Evolutionary conservation across 2,797 vertebrate genomes (phyloP).

Genomic region (Valencia hispanica): DNA sequence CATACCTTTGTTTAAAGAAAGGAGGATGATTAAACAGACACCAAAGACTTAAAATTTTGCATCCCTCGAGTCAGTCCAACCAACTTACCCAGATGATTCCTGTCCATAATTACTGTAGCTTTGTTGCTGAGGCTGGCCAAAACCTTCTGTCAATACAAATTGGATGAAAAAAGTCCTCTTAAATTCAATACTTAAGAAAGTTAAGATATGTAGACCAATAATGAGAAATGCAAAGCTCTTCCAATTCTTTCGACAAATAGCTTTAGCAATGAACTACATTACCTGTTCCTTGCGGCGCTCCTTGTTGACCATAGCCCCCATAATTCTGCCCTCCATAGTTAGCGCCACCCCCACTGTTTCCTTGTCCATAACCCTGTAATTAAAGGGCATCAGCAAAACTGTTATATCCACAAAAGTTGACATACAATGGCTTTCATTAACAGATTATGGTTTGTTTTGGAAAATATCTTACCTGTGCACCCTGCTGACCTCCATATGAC

Average conservation of each 20-base stretch:
- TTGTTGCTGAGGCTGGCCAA: conserved; percentile 67
- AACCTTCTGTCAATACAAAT: conserved; percentile 55
- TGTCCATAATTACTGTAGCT: conserved; percentile 72
- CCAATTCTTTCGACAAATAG: neutral
- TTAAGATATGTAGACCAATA: neutral
- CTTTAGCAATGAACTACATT: neutral
- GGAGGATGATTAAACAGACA: neutral
- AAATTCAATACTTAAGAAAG: neutral
- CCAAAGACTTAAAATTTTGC: neutral
- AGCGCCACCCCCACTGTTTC: conserved; percentile 62
- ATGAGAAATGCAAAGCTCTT: neutral
- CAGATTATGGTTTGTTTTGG: accelerated
- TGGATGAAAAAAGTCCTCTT: neutral
- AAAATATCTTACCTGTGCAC: conserved; percentile 71
- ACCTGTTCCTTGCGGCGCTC: conserved; percentile 43
- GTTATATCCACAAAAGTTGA: neutral
- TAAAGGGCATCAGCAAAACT: neutral
- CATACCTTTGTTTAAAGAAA: conserved; percentile 61
- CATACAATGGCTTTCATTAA: accelerated
- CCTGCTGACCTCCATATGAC: conserved; percentile 74
- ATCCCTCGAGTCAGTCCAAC: neutral
- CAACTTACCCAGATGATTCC: conserved; percentile 73
- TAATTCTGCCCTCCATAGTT: conserved; percentile 74
- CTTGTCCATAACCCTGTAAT: conserved; percentile 78
- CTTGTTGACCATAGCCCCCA: conserved; percentile 72